Base-by-base conservation (phyloP, 2,888 invertebrate genomes). In the Limenitis camilla region DNA sequence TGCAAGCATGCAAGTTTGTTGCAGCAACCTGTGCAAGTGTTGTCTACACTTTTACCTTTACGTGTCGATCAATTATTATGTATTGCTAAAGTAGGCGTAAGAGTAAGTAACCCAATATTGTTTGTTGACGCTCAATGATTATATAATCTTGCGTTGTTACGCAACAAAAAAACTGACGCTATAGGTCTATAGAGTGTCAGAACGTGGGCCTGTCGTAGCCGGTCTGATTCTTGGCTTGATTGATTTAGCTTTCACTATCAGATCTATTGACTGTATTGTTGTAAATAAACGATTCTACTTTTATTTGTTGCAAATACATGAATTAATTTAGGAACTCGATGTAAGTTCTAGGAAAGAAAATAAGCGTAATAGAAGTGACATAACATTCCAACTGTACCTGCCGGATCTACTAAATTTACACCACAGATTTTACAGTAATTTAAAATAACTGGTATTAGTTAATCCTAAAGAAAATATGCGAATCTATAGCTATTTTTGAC, bases 121-220 rank as follows among this genome's bases (percentile, higher is more conserved):
- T 62, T 58, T 55, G 61, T 58, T 63, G 58, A 64, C 59, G 63
- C 51, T 63, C 52, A 52, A 55, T 55, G 55, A 45, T 75, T 73
- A 70, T 66, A 67, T 71, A 74, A 76, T 55, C 64, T 59, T 59
- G 58, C 61, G 68, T 61, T 60, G 55, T 76, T 76, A 70, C 65
- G 66, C 64, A 77, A 78, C 61, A 67, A 67, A 67, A 69, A 72
- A 73, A 67, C 61, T 57, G 68, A 65, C 64, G 57, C 57, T 66
- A 60, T 60, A 58, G 54, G 62, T 66, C 68, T 65, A 61, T 58
- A 59, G 59, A 55, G 55, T 61, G 59, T 54, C 61, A 61, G 63
- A 63, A 60, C 59, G 68, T 47, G 39, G 60, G 53, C 61, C 61
- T 63, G 63, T 59, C 59, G 68, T 47, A 36, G 60, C 47, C 51